Evolutionary conservation across 1,140 invertebrate species (phyloP).

Genomic region (Eupristina koningsbergeri): DNA sequence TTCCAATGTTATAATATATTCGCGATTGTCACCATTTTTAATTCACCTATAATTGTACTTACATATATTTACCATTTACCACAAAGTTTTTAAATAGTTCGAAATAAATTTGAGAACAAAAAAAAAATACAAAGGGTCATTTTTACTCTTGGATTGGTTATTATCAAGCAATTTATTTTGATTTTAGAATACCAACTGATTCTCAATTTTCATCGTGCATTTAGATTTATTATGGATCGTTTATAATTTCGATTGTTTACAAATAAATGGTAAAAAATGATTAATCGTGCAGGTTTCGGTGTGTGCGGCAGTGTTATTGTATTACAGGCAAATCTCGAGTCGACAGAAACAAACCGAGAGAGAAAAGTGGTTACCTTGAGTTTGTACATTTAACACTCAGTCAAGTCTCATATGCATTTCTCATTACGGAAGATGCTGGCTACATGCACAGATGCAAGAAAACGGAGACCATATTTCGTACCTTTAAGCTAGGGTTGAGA

Average conservation of each 20-base stretch:
- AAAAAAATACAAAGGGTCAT: no score
- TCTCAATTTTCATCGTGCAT: no score
- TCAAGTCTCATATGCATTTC: not conserved
- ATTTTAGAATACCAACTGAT: no score
- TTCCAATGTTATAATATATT: not conserved
- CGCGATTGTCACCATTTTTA: not conserved
- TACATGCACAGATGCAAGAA: not conserved
- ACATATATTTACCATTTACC: no score
- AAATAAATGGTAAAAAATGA: not conserved
- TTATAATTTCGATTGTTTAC: not conserved
- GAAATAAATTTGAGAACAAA: no score
- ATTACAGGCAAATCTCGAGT: not conserved
- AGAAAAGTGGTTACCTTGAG: not conserved
- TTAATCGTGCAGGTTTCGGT: not conserved
- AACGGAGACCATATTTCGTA: slow-evolving; percentile 2
- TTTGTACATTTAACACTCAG: slow-evolving; percentile 17
- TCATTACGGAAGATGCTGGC: not conserved
- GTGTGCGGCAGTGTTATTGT: not conserved
- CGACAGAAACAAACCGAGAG: not conserved
- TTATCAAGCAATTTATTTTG: no score
- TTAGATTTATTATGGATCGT: not conserved
- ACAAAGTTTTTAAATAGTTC: no score
- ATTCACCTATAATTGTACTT: no score
- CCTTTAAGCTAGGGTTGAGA: slow-evolving; percentile 12
- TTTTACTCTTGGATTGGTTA: no score